These are phyloP conservation scores for Muntiacus muntjak DNA, from an alignment of 2,113 vertebrate species.

Conservation along the genomic window DNA sequence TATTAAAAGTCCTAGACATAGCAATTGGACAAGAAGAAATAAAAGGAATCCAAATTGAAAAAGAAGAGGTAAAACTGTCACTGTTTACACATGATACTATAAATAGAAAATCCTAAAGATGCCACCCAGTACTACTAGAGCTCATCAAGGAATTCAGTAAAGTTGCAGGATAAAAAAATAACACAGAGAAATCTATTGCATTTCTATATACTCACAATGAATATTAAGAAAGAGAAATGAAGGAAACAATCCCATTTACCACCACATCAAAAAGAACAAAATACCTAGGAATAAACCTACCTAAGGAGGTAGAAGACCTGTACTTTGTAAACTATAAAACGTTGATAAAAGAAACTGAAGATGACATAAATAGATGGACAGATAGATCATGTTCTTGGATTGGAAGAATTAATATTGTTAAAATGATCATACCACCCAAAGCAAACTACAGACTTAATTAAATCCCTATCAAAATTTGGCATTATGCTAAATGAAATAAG, in stretches of 20 bases:
- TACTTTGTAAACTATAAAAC: background rate
- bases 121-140: background rate
- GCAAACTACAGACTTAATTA: background rate
- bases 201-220: background rate
- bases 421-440: background rate
- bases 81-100: background rate
- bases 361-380: background rate
- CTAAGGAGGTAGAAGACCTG: background rate
- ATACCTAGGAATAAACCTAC: background rate
- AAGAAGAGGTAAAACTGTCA: background rate
- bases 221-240: background rate
- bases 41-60: background rate
- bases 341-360: background rate
- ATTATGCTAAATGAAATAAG: background rate
- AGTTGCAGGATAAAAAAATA: background rate
- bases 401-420: background rate
- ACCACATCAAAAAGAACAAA: background rate
- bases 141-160: background rate
- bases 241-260: background rate
- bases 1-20: background rate
- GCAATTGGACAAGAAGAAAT: background rate
- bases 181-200: background rate
- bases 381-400: background rate
- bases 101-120: background rate
- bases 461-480: background rate